phyloP scores from a whole-genome alignment of 1,140 invertebrate genomes.

The Samia ricini region DNA sequence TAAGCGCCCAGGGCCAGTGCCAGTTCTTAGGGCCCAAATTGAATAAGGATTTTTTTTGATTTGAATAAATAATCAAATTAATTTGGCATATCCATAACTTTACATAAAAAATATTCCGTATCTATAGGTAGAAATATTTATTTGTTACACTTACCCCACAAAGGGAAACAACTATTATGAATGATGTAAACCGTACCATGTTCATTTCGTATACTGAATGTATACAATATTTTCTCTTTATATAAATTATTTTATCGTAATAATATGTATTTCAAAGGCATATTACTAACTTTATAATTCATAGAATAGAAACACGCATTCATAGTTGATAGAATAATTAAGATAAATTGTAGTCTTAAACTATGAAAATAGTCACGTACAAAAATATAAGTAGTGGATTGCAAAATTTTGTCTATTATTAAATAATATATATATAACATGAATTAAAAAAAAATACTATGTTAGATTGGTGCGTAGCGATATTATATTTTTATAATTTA shows the following conservation, averaged over 20 bases:
- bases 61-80: too few relatives aligned
- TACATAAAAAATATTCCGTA: too few relatives aligned
- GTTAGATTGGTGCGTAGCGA: too few relatives aligned
- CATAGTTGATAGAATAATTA: background rate
- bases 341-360: background rate
- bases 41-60: too few relatives aligned
- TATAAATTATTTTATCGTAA: background rate
- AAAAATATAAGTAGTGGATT: background rate
- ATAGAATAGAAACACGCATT: background rate
- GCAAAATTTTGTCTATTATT: background rate
- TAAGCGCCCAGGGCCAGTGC: too few relatives aligned
- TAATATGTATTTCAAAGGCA: background rate
- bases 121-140: too few relatives aligned
- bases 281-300: background rate
- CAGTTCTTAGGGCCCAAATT: too few relatives aligned
- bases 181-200: slow-evolving; percentile 2
- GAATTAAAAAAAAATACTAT: too few relatives aligned
- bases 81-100: too few relatives aligned
- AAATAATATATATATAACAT: too few relatives aligned
- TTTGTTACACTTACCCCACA: slow-evolving; percentile 15
- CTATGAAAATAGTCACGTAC: background rate
- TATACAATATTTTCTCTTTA: background rate
- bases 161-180: slow-evolving; percentile 9
- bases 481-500: too few relatives aligned
- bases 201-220: background rate